These are phyloP conservation scores for Agrilus biguttatus DNA, from an alignment of 2,888 invertebrate species.

Conservation along the genomic window DNA sequence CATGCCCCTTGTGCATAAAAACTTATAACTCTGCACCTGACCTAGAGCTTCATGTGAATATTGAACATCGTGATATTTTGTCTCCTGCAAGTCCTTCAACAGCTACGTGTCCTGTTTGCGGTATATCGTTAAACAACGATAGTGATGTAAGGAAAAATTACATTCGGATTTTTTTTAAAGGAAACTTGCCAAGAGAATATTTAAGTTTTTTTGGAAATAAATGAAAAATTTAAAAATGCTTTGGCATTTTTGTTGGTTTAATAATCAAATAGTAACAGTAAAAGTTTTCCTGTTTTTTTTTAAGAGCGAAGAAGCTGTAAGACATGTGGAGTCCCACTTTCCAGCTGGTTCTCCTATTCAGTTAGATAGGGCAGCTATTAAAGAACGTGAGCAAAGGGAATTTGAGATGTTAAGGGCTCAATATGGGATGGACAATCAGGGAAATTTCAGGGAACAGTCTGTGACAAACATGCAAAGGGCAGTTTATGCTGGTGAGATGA, in stretches of 20 bases:
- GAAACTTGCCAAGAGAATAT: no score
- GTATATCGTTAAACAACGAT: slow-evolving; percentile 33
- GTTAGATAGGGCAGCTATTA: slow-evolving; percentile 47
- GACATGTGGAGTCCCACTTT: slow-evolving; percentile 81
- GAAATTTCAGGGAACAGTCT: slow-evolving; percentile 64
- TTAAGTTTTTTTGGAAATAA: no score
- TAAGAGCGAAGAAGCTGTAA: slow-evolving; percentile 46
- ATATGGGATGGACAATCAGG: slow-evolving; percentile 82
- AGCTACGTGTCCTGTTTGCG: slow-evolving; percentile 33
- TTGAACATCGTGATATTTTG: slow-evolving; percentile 67
- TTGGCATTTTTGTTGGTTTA: slow-evolving; percentile 18
- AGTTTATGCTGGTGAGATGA: slow-evolving; percentile 73
- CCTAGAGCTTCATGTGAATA: slow-evolving; percentile 73
- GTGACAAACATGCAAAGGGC: slow-evolving; percentile 68
- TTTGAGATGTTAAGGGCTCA: slow-evolving; percentile 69
- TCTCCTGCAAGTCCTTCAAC: slow-evolving; percentile 40
- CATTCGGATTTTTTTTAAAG: no score
- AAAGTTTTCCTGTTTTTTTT: slow-evolving; percentile 13
- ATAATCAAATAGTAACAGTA: no score
- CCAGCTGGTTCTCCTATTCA: slow-evolving; percentile 36
- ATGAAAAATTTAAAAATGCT: no score
- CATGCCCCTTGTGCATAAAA: slow-evolving; percentile 67
- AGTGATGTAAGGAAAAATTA: slow-evolving; percentile 34
- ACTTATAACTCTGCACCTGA: slow-evolving; percentile 60
- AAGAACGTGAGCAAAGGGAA: slow-evolving; percentile 62